Conservation (phyloP, 1,140 invertebrate species). For the Drepana arcuata region DNA sequence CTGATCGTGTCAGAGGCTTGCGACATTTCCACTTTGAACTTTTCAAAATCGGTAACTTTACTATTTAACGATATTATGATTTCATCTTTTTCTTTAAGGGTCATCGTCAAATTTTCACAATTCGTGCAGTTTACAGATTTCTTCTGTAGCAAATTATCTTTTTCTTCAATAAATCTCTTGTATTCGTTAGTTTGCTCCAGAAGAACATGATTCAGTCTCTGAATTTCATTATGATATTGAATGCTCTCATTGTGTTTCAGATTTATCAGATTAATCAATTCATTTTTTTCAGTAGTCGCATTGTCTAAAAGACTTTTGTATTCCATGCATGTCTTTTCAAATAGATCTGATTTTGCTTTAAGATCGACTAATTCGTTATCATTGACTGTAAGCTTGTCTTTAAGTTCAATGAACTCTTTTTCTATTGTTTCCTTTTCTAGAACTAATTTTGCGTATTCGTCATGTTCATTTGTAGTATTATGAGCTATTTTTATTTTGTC, state of each 20-base stretch:
- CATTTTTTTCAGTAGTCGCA: conserved; percentile 76
- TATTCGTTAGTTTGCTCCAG: conserved; percentile 64
- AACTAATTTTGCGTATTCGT: conserved; percentile 33
- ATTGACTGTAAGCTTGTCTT: conserved; percentile 19
- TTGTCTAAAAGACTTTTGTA: conserved; percentile 56
- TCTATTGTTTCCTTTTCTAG: conserved; percentile 37
- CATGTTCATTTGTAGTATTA: conserved; percentile 29
- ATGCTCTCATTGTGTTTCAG: conserved; percentile 88
- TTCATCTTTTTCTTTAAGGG: conserved; percentile 57
- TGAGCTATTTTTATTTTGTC: conserved; percentile 37
- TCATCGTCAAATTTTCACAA: conserved; percentile 37
- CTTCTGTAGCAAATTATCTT: conserved; percentile 50
- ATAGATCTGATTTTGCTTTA: conserved; percentile 13
- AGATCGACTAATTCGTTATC: conserved; percentile 18
- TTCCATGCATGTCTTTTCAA: conserved; percentile 20
- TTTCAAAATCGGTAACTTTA: conserved; percentile 27
- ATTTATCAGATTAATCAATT: conserved; percentile 82
- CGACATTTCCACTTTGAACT: conserved; percentile 27
- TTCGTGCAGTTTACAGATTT: conserved; percentile 33
- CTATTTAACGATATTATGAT: conserved; percentile 46
- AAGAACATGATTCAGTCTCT: conserved; percentile 78
- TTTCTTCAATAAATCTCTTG: conserved; percentile 69
- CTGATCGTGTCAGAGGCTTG: conserved; percentile 29
- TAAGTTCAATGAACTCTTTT: conserved; percentile 17
- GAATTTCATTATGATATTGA: conserved; percentile 87